phyloP scores from a whole-genome alignment of 2,113 vertebrate genomes.

The Phasianus colchicus region DNA sequence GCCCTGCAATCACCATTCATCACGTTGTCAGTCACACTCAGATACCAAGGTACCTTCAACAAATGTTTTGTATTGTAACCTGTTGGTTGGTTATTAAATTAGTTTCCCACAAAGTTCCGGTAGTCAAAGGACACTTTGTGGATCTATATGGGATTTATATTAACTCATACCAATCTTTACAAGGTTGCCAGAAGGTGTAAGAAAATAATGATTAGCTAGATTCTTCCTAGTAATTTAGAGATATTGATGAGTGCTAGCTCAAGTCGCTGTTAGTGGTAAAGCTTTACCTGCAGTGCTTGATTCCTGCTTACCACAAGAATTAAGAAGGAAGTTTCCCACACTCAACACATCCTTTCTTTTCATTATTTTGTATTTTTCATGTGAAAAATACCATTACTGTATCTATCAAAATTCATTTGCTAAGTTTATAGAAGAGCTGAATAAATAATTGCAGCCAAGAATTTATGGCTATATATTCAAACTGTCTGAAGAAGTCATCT shows the following conservation, averaged over 20 bases:
- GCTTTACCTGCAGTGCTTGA: neutral
- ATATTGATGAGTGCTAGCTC: neutral
- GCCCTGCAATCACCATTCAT: slow-evolving; percentile 49
- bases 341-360: neutral
- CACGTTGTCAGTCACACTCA: slow-evolving; percentile 13
- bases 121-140: slow-evolving; percentile 4
- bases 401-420: neutral
- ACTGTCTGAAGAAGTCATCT: neutral
- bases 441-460: neutral
- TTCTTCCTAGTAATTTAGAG: slow-evolving; percentile 49
- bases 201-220: slow-evolving; percentile 59
- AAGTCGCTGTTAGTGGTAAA: neutral
- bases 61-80: neutral
- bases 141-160: slow-evolving; percentile 58
- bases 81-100: slow-evolving; percentile 9
- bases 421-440: neutral
- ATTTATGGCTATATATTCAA: neutral
- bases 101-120: slow-evolving; percentile 50
- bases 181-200: slow-evolving; percentile 49
- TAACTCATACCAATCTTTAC: slow-evolving; percentile 48
- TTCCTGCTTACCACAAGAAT: neutral
- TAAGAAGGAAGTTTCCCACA: neutral
- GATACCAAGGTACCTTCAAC: slow-evolving; percentile 29
- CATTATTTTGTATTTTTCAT: neutral
- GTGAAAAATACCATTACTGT: neutral